phyloP scores from a whole-genome alignment of 2,113 vertebrate genomes.

The Cygnus buccinator region DNA sequence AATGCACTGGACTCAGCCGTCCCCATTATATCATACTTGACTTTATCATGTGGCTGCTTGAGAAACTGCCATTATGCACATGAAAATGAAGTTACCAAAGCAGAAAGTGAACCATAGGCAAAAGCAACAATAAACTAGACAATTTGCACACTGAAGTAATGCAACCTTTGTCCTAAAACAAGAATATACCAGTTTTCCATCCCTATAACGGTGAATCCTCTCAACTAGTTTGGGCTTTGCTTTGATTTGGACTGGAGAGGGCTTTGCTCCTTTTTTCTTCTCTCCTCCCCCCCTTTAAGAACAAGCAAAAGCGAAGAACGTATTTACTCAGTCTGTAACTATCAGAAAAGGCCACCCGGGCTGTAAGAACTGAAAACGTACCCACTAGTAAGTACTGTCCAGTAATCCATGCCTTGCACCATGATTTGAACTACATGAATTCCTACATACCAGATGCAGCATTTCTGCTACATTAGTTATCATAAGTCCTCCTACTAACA shows the following conservation, averaged over 20 bases:
- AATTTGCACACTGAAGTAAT: accelerated
- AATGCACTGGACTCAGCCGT: background rate
- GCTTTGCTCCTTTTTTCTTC: background rate
- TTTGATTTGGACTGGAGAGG: background rate
- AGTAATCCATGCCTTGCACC: background rate
- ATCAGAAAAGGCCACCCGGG: background rate
- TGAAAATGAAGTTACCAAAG: background rate
- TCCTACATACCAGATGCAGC: background rate
- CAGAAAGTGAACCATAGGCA: background rate
- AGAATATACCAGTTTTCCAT: background rate
- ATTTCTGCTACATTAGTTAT: background rate
- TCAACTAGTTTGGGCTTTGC: background rate
- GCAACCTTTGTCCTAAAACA: background rate
- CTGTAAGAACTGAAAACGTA: background rate
- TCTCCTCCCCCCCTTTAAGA: background rate
- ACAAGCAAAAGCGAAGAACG: background rate
- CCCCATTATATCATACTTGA: too few relatives aligned
- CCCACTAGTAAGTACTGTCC: background rate
- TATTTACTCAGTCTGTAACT: background rate
- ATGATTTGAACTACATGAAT: accelerated
- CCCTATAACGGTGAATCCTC: background rate
- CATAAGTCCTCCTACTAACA: background rate
- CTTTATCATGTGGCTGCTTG: background rate
- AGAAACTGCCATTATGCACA: background rate
- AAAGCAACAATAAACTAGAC: background rate